Conservation (phyloP, 2,888 invertebrate genomes). For the Neuroscelio doddi region DNA sequence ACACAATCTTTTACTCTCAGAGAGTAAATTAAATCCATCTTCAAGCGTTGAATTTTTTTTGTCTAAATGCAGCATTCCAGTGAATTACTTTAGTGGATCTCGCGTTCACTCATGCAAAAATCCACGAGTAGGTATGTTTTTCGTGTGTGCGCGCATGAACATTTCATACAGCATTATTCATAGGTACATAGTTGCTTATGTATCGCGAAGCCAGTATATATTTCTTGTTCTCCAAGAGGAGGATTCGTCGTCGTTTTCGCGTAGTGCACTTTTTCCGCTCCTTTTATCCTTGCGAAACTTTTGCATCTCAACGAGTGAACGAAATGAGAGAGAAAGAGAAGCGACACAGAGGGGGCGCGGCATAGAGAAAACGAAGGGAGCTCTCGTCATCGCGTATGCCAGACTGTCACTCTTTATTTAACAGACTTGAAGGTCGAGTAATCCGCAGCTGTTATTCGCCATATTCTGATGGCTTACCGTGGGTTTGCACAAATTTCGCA, state of each 20-base stretch:
- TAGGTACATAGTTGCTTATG: constrained; percentile 14
- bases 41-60: not conserved
- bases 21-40: constrained; percentile 14
- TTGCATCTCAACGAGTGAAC: constrained; percentile 53
- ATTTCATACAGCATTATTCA: constrained; percentile 9
- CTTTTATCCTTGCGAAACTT: constrained; percentile 61
- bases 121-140: constrained; percentile 13
- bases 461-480: constrained; percentile 25
- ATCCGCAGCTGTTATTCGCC: constrained; percentile 43
- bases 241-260: constrained; percentile 50
- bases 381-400: constrained; percentile 49
- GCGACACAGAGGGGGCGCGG: constrained; percentile 1
- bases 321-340: constrained; percentile 24
- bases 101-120: constrained; percentile 31
- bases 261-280: constrained; percentile 48
- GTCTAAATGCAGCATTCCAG: constrained; percentile 13
- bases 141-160: constrained; percentile 12
- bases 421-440: constrained; percentile 40
- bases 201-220: constrained; percentile 17
- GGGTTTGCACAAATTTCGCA: constrained; percentile 35
- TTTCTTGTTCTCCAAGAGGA: constrained; percentile 46
- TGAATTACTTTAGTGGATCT: constrained; percentile 30
- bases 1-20: constrained; percentile 40
- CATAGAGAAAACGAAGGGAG: constrained; percentile 35
- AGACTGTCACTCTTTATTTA: constrained; percentile 47